Evolutionary conservation across 2,888 invertebrate genomes (phyloP).

Genomic region (Hermaeophaga mercurialis): DNA sequence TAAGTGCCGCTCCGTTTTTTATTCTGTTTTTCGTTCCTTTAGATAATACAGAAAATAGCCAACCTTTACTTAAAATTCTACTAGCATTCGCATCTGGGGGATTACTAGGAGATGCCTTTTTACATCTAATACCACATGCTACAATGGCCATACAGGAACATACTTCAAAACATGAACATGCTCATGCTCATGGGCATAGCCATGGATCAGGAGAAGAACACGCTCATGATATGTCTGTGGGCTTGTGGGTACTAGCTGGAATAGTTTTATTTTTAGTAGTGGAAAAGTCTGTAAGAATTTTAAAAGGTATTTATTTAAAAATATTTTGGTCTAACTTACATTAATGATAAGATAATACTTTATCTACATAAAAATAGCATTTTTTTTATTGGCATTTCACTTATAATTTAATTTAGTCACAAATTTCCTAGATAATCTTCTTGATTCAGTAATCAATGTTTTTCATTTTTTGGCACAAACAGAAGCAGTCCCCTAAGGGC

Average conservation of each 20-base stretch:
- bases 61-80: slow-evolving; percentile 86
- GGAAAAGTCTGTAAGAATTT: slow-evolving; percentile 87
- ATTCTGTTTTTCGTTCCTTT: slow-evolving; percentile 92
- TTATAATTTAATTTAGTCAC: no score
- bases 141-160: slow-evolving; percentile 63
- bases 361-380: no score
- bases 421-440: no score
- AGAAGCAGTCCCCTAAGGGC: no score
- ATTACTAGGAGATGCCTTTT: slow-evolving; percentile 95
- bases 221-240: slow-evolving; percentile 84
- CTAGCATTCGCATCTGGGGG: slow-evolving; percentile 95
- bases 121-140: slow-evolving; percentile 98
- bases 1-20: slow-evolving; percentile 93
- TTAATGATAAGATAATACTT: no score
- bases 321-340: not conserved
- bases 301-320: slow-evolving; percentile 66
- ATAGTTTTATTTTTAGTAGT: slow-evolving; percentile 91
- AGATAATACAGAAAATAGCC: slow-evolving; percentile 81
- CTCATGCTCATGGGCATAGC: slow-evolving; percentile 53
- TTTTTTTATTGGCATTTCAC: no score
- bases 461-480: no score
- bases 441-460: no score
- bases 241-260: slow-evolving; percentile 92
- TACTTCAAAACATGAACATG: slow-evolving; percentile 55
- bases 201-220: slow-evolving; percentile 63